These are phyloP conservation scores for Otolemur crassicaudatus DNA, from an alignment of 2,797 vertebrate species.

Conservation along the genomic window DNA sequence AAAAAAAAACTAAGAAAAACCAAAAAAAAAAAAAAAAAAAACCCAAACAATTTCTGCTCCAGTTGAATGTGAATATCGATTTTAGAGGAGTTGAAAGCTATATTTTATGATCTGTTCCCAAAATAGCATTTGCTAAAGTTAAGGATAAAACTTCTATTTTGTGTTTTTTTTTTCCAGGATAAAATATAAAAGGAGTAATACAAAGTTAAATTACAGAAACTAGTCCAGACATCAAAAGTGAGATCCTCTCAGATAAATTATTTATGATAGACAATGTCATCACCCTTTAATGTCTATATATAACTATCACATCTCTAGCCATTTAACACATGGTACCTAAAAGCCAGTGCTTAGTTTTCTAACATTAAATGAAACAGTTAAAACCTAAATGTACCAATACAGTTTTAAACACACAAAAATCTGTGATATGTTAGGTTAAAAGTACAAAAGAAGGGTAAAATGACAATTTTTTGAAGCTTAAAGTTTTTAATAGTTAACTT, in stretches of 20 bases:
- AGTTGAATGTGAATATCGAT: not conserved
- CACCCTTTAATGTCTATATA: not conserved
- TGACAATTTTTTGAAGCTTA: not conserved
- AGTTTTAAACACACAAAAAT: not conserved
- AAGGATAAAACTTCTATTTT: not conserved
- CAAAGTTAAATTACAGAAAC: constrained; percentile 57
- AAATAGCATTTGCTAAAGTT: constrained; percentile 32
- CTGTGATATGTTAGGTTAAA: not conserved
- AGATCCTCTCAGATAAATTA: not conserved
- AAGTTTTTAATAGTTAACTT: constrained; percentile 14
- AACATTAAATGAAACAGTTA: constrained; percentile 33
- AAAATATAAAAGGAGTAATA: not conserved
- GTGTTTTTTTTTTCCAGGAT: not conserved
- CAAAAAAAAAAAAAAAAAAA: not conserved
- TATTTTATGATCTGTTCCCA: not conserved
- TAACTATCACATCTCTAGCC: not conserved
- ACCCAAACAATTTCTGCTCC: not conserved
- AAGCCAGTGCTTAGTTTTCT: constrained; percentile 7
- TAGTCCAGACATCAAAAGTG: constrained; percentile 50
- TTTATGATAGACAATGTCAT: not conserved
- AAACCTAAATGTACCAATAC: constrained; percentile 48
- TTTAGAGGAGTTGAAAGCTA: not conserved
- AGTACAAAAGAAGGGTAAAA: not conserved
- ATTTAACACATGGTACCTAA: not conserved
- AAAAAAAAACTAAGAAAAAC: rapidly evolving